Percentiles rank a stretch among this genome's conserved stretches.
These are phyloP conservation scores for Chaetura pelagica DNA, from an alignment of 2,113 vertebrate genomes.

Conservation along the genomic window DNA sequence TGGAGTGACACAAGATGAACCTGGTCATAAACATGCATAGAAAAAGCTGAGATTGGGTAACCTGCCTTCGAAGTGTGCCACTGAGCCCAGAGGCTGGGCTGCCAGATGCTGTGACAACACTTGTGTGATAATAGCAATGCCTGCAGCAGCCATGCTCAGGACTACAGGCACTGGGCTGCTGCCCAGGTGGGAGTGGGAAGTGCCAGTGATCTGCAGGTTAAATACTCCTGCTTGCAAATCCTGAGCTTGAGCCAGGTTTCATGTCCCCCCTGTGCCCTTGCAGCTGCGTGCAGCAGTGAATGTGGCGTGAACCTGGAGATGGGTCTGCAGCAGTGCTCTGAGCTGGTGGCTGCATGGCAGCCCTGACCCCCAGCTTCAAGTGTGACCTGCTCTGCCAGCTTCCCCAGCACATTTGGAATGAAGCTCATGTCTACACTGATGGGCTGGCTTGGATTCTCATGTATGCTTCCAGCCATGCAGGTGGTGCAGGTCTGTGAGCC, in stretches of 20 bases:
- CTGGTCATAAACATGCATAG: not conserved
- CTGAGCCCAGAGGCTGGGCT: accelerated
- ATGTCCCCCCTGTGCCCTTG: not conserved
- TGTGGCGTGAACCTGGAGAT: not conserved
- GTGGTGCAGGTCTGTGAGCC: not conserved
- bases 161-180: not conserved
- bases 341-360: not conserved
- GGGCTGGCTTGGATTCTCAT: not conserved
- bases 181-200: not conserved
- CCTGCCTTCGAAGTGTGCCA: not conserved
- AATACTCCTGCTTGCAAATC: not conserved
- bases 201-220: not conserved
- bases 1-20: not conserved
- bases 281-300: not conserved
- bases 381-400: not conserved
- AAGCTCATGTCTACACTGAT: not conserved
- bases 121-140: not conserved
- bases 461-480: accelerated
- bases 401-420: accelerated
- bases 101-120: not conserved
- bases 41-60: not conserved
- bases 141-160: not conserved
- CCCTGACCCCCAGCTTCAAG: not conserved
- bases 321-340: not conserved
- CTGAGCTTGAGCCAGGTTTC: not conserved